Evolutionary conservation across 2,888 invertebrate species (phyloP), one percentile per base, ranked within the genome.

Genomic region (Melinaea marsaeus): DNA sequence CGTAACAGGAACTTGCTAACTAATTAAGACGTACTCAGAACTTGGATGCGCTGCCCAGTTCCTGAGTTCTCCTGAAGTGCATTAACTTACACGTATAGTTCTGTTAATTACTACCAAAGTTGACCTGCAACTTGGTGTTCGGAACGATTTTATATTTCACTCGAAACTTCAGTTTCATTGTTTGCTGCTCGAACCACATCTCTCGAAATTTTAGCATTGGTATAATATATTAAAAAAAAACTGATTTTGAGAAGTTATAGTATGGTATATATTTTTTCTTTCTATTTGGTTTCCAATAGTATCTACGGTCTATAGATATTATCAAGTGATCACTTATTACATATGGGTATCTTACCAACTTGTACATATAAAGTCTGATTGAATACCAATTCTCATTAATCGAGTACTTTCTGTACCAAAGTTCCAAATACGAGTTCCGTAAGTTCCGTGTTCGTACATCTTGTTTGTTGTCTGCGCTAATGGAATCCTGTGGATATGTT

Each of bases 401-500:
- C 51, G 13, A 4, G 32, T 22, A 32, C 13, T 51, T 51, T 51
- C 51, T 13, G 13, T 51, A 71, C 71, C 70, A 68, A 77, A 67
- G 64, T 67, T 66, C 58, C 51, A 47, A 66, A 62, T 65, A 61
- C 59, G 69, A 75, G 59, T 76, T 73, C 65, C 67, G 71, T 68
- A 68, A 69, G 68, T 72, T 70, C 69, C 64, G 72, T 71, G 74
- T 75, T 72, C 58, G 62, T 63, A 54, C 66, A 66, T 69, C 77
- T 77, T 75, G 75, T 77, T 77, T 71, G 73, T 73, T 74, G 68
- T 72, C 71, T 70, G 54, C 57, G 54, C 63, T 69, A 71, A 69
- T 70, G 71, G 70, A 68, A 66, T 62, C 62, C 42, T 22, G 65
- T 61, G 57, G 59, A 64, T 66, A 69, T 58, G 62, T 62, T 57